Conservation (phyloP, 2,888 invertebrate genomes). For the Pherbina coryleti region DNA sequence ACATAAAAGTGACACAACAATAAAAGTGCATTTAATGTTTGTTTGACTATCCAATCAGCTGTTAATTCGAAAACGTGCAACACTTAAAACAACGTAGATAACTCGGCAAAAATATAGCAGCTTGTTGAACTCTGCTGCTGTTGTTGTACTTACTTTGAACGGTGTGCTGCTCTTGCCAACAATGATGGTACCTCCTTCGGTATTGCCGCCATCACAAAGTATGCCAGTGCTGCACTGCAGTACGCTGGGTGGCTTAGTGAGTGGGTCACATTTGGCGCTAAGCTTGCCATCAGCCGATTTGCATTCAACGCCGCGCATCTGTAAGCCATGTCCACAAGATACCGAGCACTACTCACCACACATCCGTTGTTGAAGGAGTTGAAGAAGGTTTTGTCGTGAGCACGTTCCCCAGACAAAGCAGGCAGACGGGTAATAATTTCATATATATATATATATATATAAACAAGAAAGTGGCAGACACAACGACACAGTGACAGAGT, state of each 20-base stretch:
- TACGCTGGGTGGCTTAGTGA: constrained; percentile 77
- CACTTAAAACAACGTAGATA: constrained; percentile 21
- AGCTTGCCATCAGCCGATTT: constrained; percentile 74
- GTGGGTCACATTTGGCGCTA: constrained; percentile 76
- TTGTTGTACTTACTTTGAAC: constrained; percentile 48
- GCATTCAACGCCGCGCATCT: constrained; percentile 86
- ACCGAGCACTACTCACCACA: constrained; percentile 83
- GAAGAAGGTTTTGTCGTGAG: background rate
- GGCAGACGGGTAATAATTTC: constrained; percentile 22
- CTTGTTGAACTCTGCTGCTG: too few relatives aligned
- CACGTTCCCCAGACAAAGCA: background rate
- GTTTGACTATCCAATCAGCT: constrained; percentile 20
- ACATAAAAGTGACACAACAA: constrained; percentile 8
- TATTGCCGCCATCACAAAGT: constrained; percentile 73
- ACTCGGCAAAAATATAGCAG: background rate
- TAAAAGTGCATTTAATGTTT: constrained; percentile 6
- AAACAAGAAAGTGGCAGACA: background rate
- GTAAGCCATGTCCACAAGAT: constrained; percentile 89
- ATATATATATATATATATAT: constrained; percentile 15
- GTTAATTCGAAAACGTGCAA: constrained; percentile 19
- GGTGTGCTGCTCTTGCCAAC: constrained; percentile 58
- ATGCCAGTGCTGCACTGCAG: constrained; percentile 82
- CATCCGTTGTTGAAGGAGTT: background rate
- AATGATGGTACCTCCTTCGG: constrained; percentile 63
- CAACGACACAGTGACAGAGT: constrained; percentile 20